Evolutionary conservation across 2,888 invertebrate genomes (phyloP), one percentile per base, ranked within the genome.

Genomic region (Drosophila setosimentum): DNA sequence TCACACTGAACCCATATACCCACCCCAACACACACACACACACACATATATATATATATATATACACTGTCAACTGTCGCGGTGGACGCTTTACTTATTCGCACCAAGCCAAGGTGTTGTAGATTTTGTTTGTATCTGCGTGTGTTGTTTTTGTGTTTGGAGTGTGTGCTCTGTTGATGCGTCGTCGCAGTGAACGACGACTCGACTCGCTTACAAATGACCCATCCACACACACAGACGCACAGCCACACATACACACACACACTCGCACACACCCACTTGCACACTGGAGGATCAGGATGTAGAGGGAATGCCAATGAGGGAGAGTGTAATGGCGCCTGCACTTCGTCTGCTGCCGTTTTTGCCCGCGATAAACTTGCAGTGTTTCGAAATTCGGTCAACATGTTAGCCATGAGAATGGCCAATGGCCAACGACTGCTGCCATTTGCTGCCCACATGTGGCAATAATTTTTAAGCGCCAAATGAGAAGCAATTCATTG

Each of bases 401-500:
- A 78, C 87, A 88, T 73, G 67, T 69, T 82, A 75, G 67, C 83
- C 87, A 71, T 81, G 81, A 67, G 76, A 49, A 71, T 72, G 62
- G 69, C 54, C 60, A 59, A 27, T 64, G 68, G 73, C 54, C 60
- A 59, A 49, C 55, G 54, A 59, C 69, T 35, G 64, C 61, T 65
- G 60, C 61, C 81, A 62, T 83, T 81, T 76, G 76, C 83, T 77
- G 76, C 85, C 82, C 90, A 89, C 86, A 86, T 91, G 91, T 85
- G 87, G 90, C 88, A 78, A 87, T 91, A 84, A 91, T 82, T 87
- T 89, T 87, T 77, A 88, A 87, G 80, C 87, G 89, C 78, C 90
- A 87, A 87, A 87, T 87, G 91, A 89, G 86, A 87, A 88, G 88
- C 83, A 77, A 89, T 91, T 83, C 83, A 91, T 91, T 87, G 90